phyloP scores from a whole-genome alignment of 2,888 invertebrate species.

The Quadroppia sp. region DNA sequence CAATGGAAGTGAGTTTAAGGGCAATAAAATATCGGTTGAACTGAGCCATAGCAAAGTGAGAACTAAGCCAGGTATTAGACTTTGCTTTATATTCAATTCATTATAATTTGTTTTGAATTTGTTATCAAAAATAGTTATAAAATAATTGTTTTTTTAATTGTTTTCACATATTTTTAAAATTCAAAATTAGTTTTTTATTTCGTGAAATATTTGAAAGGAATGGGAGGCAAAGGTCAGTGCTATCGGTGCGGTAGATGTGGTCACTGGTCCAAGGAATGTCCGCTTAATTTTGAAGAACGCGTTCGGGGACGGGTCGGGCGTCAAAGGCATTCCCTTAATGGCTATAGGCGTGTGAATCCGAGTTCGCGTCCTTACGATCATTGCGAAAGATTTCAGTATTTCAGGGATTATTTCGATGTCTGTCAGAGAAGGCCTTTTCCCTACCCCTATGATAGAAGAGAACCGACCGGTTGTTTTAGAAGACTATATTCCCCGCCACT shows the following conservation, averaged over 20 bases:
- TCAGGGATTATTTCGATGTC: constrained; percentile 43
- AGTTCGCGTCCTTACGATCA: constrained; percentile 36
- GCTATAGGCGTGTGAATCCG: background rate
- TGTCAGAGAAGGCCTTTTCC: constrained; percentile 45
- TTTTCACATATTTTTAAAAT: too few species aligned
- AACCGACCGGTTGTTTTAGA: constrained; percentile 42
- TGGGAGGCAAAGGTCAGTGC: constrained; percentile 95
- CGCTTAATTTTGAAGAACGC: constrained; percentile 37
- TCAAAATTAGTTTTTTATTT: too few species aligned
- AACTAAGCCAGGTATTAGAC: constrained; percentile 67
- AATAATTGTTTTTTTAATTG: too few species aligned
- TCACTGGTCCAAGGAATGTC: constrained; percentile 96
- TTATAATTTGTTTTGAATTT: background rate
- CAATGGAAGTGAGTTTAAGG: constrained; percentile 47
- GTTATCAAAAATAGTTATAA: too few species aligned
- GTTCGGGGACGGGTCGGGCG: background rate
- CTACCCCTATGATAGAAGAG: constrained; percentile 48
- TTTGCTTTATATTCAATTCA: background rate
- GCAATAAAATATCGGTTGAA: constrained; percentile 47
- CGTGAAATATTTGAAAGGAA: too few species aligned
- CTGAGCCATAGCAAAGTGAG: constrained; percentile 69
- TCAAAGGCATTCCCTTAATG: constrained; percentile 35
- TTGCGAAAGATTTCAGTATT: constrained; percentile 40
- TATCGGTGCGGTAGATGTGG: constrained; percentile 84
- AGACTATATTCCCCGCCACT: background rate